Base-by-base conservation (phyloP, 1,140 invertebrate genomes). In the Mamestra configurata region DNA sequence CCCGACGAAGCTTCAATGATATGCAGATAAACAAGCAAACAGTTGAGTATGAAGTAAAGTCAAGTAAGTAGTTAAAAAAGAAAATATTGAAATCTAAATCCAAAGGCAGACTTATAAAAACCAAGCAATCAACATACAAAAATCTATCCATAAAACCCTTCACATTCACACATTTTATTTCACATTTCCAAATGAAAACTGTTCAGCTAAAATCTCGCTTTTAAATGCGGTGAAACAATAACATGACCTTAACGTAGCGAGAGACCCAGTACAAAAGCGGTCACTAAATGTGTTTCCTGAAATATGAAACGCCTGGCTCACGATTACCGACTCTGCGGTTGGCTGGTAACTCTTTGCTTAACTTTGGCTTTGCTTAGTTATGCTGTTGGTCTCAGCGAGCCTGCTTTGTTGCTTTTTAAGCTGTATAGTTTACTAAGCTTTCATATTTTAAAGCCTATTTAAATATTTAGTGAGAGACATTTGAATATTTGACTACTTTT, bases 271-370 rank as follows among this genome's bases (percentile, higher is more conserved):
- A 70, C 66, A 70, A 70, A 68, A 49, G 66, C 55, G n/a, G 13
- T 7, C 18, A 46, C n/a, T 43, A 70, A 70, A 70, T 70, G 66
- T 37, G 43, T 70, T 70, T 70, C 43, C 27, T 70, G 40, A 70
- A 70, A 70, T 70, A 49, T 70, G 40, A 49, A 70, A 70, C 66
- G 68, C 64, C 71, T 59, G 37, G 37, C 70, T 78, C 35, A 11
- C 31, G 61, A 53, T 79, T 79, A 79, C 66, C 37, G 66, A 37
- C 27, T 22, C 55, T 76, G 53, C 71, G 51, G 31, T 49, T 49
- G n/a, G 43, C 43, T 49, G 13, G 4, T 13, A 13, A n/a, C 43
- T 46, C 43, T 46, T 46, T 46, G 43, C 43, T 46, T 13, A 1
- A 49, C 43, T 49, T 49, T 49, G 4, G 43, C 13, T 49, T n/a